Conservation (phyloP, 2,113 vertebrate species). For the Rhinolophus sinicus region DNA sequence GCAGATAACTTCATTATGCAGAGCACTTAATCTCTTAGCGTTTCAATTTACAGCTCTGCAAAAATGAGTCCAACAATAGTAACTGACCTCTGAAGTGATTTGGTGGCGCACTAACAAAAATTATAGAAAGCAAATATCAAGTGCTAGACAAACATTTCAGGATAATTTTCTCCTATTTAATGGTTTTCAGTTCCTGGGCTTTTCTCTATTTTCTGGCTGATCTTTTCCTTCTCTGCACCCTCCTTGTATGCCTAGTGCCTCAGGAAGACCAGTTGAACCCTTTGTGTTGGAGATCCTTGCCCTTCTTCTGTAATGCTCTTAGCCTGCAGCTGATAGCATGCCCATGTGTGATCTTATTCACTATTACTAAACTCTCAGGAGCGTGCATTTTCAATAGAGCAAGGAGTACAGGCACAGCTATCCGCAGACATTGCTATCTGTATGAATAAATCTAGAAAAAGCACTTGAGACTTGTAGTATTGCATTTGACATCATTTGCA, state of each 20-base stretch:
- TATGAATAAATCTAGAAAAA: background rate
- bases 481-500: background rate
- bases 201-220: background rate
- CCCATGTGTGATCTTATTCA: background rate
- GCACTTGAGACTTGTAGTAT: background rate
- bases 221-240: background rate
- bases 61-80: constrained; percentile 31
- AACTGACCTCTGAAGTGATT: constrained; percentile 24
- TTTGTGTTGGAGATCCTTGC: background rate
- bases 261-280: background rate
- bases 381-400: background rate
- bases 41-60: constrained; percentile 34
- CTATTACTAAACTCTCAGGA: background rate
- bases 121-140: constrained; percentile 48
- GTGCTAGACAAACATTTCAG: background rate
- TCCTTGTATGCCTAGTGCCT: background rate
- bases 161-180: constrained; percentile 44
- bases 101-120: constrained; percentile 43
- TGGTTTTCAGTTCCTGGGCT: constrained; percentile 17
- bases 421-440: background rate
- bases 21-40: constrained; percentile 44
- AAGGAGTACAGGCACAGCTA: background rate
- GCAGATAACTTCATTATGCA: constrained; percentile 30
- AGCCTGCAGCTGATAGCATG: background rate
- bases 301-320: background rate